A percentile compares a stretch with the other conserved stretches of the same genome.
Evolutionary conservation across 2,113 vertebrate genomes (phyloP).

Genomic region (Bambusicola thoracicus): DNA sequence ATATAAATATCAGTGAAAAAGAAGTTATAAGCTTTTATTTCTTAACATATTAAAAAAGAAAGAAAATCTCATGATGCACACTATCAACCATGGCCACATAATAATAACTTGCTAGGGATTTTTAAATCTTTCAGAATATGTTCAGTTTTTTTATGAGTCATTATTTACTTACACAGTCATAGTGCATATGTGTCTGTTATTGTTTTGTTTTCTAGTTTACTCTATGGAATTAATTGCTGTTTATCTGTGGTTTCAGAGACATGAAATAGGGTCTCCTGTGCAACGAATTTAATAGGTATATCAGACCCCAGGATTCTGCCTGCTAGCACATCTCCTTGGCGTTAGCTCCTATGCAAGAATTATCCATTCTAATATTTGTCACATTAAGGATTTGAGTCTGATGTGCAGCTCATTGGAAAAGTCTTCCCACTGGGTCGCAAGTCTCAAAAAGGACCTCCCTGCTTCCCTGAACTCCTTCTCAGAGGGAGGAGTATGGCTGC

Average conservation of each 20-base stretch:
- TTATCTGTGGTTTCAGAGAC: background rate
- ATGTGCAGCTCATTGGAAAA: too few species aligned
- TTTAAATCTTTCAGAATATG: background rate
- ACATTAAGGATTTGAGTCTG: too few species aligned
- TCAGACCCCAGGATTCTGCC: background rate
- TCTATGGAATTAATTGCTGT: background rate
- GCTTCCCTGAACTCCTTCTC: too few species aligned
- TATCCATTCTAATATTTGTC: background rate
- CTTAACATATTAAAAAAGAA: background rate
- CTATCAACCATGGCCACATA: background rate
- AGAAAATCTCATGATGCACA: background rate
- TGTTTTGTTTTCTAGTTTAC: background rate
- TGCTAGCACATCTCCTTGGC: background rate
- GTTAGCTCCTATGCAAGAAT: background rate
- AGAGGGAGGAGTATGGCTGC: too few species aligned
- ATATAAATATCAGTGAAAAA: background rate
- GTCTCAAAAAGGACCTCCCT: too few species aligned
- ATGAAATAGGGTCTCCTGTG: background rate
- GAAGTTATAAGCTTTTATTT: rapidly evolving
- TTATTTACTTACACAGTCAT: background rate
- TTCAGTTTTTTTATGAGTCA: background rate
- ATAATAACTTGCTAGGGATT: background rate
- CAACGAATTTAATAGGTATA: background rate
- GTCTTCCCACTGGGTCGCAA: too few species aligned
- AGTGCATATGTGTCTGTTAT: background rate